Evolutionary conservation across 2,888 invertebrate species (phyloP).

Genomic region (Netelia inedita): DNA sequence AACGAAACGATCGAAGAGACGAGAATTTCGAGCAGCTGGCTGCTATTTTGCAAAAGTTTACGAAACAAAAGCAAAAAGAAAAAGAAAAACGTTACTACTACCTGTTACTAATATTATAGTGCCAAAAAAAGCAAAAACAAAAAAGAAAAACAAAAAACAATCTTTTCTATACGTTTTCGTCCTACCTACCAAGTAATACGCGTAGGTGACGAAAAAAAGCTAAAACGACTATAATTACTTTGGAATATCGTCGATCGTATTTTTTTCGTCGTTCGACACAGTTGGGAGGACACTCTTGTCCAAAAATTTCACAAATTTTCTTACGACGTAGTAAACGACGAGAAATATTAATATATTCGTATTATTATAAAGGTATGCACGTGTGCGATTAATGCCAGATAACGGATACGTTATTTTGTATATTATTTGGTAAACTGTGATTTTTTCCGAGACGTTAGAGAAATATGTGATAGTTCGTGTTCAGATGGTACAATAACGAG

Average conservation of each 20-base stretch:
- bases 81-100: slow-evolving; percentile 34
- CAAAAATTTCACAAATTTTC: slow-evolving; percentile 30
- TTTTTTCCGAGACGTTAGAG: slow-evolving; percentile 45
- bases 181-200: slow-evolving; percentile 29
- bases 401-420: slow-evolving; percentile 30
- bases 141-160: slow-evolving; percentile 55
- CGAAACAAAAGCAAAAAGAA: slow-evolving; percentile 37
- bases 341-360: slow-evolving; percentile 33
- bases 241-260: slow-evolving; percentile 15
- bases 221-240: slow-evolving; percentile 20
- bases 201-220: slow-evolving; percentile 32
- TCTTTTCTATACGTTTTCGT: slow-evolving; percentile 54
- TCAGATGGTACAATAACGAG: slow-evolving; percentile 51
- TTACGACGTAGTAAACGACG: slow-evolving; percentile 13
- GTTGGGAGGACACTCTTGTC: slow-evolving; percentile 28
- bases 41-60: slow-evolving; percentile 71
- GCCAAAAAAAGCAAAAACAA: slow-evolving; percentile 67
- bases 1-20: slow-evolving; percentile 10
- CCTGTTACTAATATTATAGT: slow-evolving; percentile 58
- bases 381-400: slow-evolving; percentile 24
- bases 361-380: slow-evolving; percentile 19
- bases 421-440: slow-evolving; percentile 63
- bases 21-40: slow-evolving; percentile 76
- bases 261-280: neutral
- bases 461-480: slow-evolving; percentile 67